Base-by-base conservation (phyloP, 2,797 vertebrate species). In the Arctocebus calabarensis region DNA sequence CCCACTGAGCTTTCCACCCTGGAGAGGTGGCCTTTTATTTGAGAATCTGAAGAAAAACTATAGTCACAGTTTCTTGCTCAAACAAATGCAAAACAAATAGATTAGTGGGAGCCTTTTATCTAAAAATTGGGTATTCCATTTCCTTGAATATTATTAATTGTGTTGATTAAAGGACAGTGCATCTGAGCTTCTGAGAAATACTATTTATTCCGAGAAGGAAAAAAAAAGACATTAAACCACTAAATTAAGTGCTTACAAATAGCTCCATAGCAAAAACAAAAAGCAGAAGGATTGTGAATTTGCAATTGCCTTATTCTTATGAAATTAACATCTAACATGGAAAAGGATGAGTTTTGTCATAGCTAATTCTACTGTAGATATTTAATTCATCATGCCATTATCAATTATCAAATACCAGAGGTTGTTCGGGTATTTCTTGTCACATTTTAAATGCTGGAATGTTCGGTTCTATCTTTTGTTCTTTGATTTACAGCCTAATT, bases 401-500 rank as follows among this genome's bases (percentile, higher is more conserved):
- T 91, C 93, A 88, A 85, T 14, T 74, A 85, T n/a, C 73, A n/a
- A n/a, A n/a, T n/a, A n/a, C n/a, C n/a, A n/a, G 59, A 97, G 94
- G 37, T 40, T 93, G 62, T 55, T 95, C 71, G 81, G 75, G 48
- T 81, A 96, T 96, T 97, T 96, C 77, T 77, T 87, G 96, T 77
- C 91, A 93, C 86, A 90, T 32, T 95, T 70, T 91, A 93, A 96
- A 73, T 83, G 68, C 85, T 55, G 52, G 13, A 92, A 96, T 84
- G 96, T 71, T 90, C 83, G 27, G 84, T 75, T 73, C 82, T 91
- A 71, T 52, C 73, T 96, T 97, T 93, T 91, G 64, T 88, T 94
- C 91, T 89, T 82, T 96, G 91, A 95, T 94, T 94, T 89, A 97
- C 62, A 95, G 90, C 66, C 4, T 86, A 85, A 96, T 95, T 94